Conservation (phyloP, 2,113 vertebrate species). For the Ptilorrhoa leucosticta region DNA sequence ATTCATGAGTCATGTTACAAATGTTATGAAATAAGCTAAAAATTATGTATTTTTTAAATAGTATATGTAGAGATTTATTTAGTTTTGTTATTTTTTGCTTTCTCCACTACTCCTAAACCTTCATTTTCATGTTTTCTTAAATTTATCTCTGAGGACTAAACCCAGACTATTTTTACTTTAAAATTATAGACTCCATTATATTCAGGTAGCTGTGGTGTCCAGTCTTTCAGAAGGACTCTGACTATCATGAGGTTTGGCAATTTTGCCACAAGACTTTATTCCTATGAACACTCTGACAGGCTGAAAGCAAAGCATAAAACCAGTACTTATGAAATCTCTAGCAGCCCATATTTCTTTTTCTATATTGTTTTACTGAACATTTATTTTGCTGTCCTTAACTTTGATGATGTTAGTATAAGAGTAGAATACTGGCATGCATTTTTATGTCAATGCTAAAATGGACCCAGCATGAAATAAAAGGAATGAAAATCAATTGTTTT, state of each 20-base stretch:
- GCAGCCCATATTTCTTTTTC: not conserved
- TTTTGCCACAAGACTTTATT: not conserved
- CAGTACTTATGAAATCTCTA: not conserved
- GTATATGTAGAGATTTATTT: not conserved
- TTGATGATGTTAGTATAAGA: not conserved
- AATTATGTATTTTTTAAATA: not conserved
- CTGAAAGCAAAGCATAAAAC: not conserved
- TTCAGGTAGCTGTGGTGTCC: not conserved
- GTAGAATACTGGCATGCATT: not conserved
- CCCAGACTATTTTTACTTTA: not conserved
- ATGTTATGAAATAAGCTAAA: not conserved
- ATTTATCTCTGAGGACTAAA: not conserved
- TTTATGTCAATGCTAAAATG: not conserved
- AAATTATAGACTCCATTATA: conserved; percentile 1
- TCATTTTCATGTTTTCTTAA: not conserved
- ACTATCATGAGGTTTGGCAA: not conserved
- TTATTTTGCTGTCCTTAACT: not conserved
- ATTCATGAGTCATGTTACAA: not conserved
- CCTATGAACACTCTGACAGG: not conserved
- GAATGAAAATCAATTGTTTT: not conserved
- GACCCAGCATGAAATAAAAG: not conserved
- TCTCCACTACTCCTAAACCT: not conserved
- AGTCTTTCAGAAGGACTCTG: not conserved
- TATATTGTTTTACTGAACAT: not conserved
- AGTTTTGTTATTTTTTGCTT: not conserved